A percentile compares a stretch with the other conserved stretches of the same genome.
These are phyloP conservation scores for Pilophorus perplexus DNA, from an alignment of 2,888 invertebrate species.

Conservation along the genomic window DNA sequence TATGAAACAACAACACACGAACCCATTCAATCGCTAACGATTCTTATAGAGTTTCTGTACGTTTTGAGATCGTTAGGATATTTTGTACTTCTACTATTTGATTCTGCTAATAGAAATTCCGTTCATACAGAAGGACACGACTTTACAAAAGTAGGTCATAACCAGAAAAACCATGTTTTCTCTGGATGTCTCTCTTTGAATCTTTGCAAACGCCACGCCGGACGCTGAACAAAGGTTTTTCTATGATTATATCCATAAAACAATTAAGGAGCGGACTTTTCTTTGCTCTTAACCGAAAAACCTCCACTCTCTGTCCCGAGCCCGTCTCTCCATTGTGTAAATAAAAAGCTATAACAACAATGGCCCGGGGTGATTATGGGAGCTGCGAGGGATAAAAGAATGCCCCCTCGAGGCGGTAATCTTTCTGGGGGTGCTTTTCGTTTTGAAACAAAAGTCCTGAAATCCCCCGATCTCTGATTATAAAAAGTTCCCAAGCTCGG, in stretches of 20 bases:
- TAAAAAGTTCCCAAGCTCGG: constrained; percentile 11
- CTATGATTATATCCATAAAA: constrained; percentile 37
- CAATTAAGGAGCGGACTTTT: constrained; percentile 21
- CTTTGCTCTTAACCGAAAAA: constrained; percentile 19
- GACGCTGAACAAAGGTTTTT: constrained; percentile 29
- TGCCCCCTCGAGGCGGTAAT: constrained; percentile 39
- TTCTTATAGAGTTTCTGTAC: too few species aligned
- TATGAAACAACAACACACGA: too few species aligned
- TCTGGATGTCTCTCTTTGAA: not conserved
- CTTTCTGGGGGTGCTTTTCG: constrained; percentile 23
- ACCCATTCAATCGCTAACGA: too few species aligned
- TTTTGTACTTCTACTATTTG: too few species aligned
- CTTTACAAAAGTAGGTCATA: too few species aligned
- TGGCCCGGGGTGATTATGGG: constrained; percentile 38
- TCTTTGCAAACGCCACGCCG: not conserved
- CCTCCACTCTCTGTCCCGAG: not conserved
- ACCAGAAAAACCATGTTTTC: too few species aligned
- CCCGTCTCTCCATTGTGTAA: constrained; percentile 35
- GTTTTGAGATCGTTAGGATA: too few species aligned
- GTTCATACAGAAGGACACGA: too few species aligned
- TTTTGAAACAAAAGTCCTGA: constrained; percentile 34
- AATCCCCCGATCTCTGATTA: constrained; percentile 36
- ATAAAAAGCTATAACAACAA: constrained; percentile 40
- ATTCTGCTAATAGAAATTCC: too few species aligned
- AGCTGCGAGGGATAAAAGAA: constrained; percentile 38